Evolutionary conservation across 1,140 invertebrate species (phyloP), one percentile per base, ranked within the genome.

Genomic region (Bilobella aurantiaca): DNA sequence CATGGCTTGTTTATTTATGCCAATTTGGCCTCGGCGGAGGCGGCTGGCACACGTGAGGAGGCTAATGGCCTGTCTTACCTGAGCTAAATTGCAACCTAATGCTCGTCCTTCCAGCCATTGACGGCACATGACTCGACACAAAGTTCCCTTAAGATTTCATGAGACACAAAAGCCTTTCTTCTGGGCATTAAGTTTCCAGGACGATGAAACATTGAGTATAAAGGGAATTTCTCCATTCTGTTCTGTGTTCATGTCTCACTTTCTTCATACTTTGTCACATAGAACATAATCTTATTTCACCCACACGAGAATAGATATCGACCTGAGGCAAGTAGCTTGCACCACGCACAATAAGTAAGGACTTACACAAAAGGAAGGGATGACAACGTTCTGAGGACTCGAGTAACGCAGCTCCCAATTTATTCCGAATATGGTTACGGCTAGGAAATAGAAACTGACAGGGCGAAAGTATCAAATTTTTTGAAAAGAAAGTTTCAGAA

Each of bases 221-320:
- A 23, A 23, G 49, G 49, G 25, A 23, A 23, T 14, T 53, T 16
- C 8, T 16, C 21, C 49, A 8, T 16, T 23, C 49, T 53, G 8
- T 5, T 14, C 21, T 53, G 49, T 53, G 49, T 23, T 53, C 8
- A 42, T 42, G 34, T 42, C 34, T 42, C 34, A 18, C 34, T 18
- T 18, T 42, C 18, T 12, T 8, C 34, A 42, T 53, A 53, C 21
- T 53, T 53, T 53, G 49, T 53, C 49, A 53, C 49, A 53, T 53
- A 53, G 14, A 53, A 53, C 23, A 23, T 53, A 53, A 53, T 53
- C 49, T 53, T 53, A 53, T 53, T 53, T 53, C 49, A 53, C 3
- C 25, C 14, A 23, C 12, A 53, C 3, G 8, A 42, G n/a, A 12
- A 42, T 42, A 12, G 37, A n/a, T n/a, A n/a, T n/a, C n/a, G n/a